Conservation (phyloP, 2,888 invertebrate genomes). For the Ornithoptera alexandrae region DNA sequence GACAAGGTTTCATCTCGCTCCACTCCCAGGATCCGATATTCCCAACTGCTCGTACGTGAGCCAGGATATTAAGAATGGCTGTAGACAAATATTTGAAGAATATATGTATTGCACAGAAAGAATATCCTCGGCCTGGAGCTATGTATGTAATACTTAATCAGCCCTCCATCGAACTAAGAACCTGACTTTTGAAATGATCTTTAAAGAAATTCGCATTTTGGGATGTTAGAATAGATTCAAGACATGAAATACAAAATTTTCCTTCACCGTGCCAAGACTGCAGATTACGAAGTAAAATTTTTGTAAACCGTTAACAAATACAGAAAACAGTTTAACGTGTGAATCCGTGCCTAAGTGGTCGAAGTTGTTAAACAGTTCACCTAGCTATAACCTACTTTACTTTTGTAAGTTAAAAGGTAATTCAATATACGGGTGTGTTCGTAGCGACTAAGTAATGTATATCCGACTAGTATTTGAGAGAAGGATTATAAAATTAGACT, state of each 20-base stretch:
- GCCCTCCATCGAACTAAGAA: not conserved
- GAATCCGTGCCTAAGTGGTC: too few relatives aligned
- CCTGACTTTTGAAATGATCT: not conserved
- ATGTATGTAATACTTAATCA: not conserved
- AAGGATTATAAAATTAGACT: too few relatives aligned
- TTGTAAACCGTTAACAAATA: too few relatives aligned
- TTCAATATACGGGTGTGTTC: too few relatives aligned
- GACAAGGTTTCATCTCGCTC: conserved; percentile 19
- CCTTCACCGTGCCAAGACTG: too few relatives aligned
- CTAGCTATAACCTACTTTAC: too few relatives aligned
- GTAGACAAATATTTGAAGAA: conserved; percentile 6
- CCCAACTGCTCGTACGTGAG: conserved; percentile 19
- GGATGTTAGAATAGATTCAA: not conserved
- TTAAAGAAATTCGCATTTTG: not conserved
- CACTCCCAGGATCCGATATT: conserved; percentile 5
- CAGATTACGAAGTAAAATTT: too few relatives aligned
- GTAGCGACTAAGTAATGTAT: too few relatives aligned
- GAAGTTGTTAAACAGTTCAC: too few relatives aligned
- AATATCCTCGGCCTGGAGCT: not conserved
- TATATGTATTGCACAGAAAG: conserved; percentile 5
- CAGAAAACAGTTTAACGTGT: too few relatives aligned
- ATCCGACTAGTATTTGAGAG: too few relatives aligned
- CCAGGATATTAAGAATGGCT: conserved; percentile 1
- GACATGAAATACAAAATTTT: not conserved
- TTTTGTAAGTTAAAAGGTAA: too few relatives aligned